Percentiles rank a stretch among this genome's conserved stretches.
Evolutionary conservation across 1,140 invertebrate genomes (phyloP).

Genomic region (Polyergus mexicanus): DNA sequence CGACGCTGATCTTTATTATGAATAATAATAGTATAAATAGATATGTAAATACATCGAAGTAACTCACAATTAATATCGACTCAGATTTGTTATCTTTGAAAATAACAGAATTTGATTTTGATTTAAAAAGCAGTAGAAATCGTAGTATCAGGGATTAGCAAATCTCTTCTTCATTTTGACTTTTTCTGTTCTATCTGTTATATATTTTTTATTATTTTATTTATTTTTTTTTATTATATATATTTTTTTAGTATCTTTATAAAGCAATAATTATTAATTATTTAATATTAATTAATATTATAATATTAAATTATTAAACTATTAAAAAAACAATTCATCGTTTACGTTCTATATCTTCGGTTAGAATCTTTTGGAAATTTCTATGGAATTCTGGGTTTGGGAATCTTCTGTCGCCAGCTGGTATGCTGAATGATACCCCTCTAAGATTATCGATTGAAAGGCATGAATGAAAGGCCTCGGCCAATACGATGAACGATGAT

Average conservation of each 20-base stretch:
- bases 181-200: too few relatives aligned
- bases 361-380: neutral
- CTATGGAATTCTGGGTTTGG: neutral
- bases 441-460: conserved; percentile 39
- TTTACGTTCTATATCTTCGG: neutral
- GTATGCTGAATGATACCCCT: conserved; percentile 49
- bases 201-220: neutral
- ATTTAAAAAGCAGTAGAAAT: neutral
- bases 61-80: neutral
- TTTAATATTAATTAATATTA: too few relatives aligned
- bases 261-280: too few relatives aligned
- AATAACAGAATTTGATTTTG: neutral
- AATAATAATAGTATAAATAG: conserved; percentile 44
- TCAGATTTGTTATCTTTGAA: conserved; percentile 6
- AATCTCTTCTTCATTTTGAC: neutral
- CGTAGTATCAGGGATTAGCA: neutral
- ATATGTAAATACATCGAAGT: neutral
- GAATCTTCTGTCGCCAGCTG: conserved; percentile 21
- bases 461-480: conserved; percentile 54
- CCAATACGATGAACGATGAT: conserved; percentile 59
- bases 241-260: too few relatives aligned
- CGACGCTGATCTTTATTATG: conserved; percentile 41
- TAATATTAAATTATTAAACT: too few relatives aligned
- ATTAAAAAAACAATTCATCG: too few relatives aligned
- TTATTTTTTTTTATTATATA: too few relatives aligned